A percentile compares a stretch with the other conserved stretches of the same genome.
Evolutionary conservation across 2,797 vertebrate species (phyloP).

Genomic region (Tympanoctomys barrerae): DNA sequence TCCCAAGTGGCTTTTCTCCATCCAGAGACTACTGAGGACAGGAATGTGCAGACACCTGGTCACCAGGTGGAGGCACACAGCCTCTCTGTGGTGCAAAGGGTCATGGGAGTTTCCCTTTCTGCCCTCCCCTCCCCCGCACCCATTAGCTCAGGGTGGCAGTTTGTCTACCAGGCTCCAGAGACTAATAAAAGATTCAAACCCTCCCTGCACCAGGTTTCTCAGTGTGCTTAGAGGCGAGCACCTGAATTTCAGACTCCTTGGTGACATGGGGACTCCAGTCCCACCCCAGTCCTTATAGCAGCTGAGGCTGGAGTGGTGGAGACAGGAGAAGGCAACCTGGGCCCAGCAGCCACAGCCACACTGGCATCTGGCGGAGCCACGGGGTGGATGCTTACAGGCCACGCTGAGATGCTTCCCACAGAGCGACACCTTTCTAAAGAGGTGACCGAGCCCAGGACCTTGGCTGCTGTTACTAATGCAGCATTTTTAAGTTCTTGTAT

Average conservation of each 20-base stretch:
- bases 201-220: neutral
- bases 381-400: neutral
- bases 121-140: neutral
- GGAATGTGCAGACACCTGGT: too few species aligned
- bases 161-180: neutral
- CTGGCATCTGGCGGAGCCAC: neutral
- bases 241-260: neutral
- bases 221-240: neutral
- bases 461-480: neutral
- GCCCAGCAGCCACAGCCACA: neutral
- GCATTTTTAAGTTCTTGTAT: neutral
- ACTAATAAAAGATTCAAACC: too few species aligned
- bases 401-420: neutral
- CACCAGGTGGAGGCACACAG: neutral
- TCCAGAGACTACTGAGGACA: neutral
- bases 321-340: neutral
- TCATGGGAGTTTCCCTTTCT: neutral
- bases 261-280: neutral
- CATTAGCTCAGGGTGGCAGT: neutral
- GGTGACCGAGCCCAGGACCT: neutral
- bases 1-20: neutral
- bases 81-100: neutral
- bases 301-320: neutral
- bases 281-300: neutral
- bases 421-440: neutral